These are phyloP conservation scores for Sylvia borin DNA, from an alignment of 2,797 vertebrate genomes.

Conservation along the genomic window DNA sequence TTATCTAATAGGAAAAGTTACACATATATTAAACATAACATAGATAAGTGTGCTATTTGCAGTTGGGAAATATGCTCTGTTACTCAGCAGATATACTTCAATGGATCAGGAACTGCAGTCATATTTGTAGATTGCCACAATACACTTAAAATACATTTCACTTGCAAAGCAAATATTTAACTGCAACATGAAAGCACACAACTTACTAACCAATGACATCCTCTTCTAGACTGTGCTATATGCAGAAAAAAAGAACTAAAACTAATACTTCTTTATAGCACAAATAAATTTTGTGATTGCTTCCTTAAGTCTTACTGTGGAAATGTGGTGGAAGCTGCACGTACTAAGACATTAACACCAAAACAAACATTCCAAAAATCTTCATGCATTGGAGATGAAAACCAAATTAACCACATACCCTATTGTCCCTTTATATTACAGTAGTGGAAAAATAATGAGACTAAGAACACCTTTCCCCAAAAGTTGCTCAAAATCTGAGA, in stretches of 20 bases:
- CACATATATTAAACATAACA: background rate
- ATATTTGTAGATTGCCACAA: background rate
- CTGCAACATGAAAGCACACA: background rate
- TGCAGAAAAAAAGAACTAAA: background rate
- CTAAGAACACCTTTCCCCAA: background rate
- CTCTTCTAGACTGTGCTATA: background rate
- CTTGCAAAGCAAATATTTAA: conserved; percentile 29
- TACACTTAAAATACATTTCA: background rate
- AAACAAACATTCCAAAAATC: background rate
- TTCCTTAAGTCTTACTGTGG: background rate
- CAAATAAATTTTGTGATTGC: background rate
- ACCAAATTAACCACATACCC: background rate
- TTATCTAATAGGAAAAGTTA: background rate
- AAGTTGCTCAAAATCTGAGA: background rate
- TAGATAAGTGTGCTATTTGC: background rate
- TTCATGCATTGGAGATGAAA: background rate
- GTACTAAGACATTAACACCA: background rate
- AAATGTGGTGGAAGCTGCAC: background rate
- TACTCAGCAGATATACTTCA: background rate
- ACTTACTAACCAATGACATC: background rate
- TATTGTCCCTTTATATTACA: background rate
- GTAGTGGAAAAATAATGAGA: background rate
- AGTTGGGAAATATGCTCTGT: background rate
- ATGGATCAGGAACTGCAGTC: background rate
- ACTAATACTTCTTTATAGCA: background rate